A percentile compares a stretch with the other conserved stretches of the same genome.
phyloP scores from a whole-genome alignment of 2,888 invertebrate species.

The Erpobdella octoculata region DNA sequence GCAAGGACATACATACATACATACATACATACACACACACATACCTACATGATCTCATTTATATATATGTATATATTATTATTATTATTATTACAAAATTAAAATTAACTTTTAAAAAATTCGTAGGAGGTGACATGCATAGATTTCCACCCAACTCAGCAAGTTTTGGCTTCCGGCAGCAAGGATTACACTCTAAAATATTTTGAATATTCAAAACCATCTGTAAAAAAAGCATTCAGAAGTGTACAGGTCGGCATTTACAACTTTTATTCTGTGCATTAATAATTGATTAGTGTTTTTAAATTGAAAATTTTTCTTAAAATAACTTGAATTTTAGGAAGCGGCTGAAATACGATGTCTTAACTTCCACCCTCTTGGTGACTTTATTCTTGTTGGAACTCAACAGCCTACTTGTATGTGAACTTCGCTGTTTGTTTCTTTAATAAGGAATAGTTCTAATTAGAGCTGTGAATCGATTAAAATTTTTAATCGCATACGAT shows the following conservation, averaged over 20 bases:
- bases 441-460: no score
- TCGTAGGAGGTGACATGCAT: conserved; percentile 78
- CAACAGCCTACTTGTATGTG: conserved; percentile 65
- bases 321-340: conserved; percentile 61
- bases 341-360: conserved; percentile 81
- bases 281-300: background rate
- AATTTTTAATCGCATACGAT: no score
- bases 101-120: background rate
- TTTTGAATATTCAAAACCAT: conserved; percentile 95
- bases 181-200: conserved; percentile 87
- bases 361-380: conserved; percentile 89
- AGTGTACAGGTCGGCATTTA: conserved; percentile 84
- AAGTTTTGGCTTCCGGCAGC: conserved; percentile 87
- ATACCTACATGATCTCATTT: no score
- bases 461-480: no score
- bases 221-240: conserved; percentile 92
- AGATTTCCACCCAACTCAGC: conserved; percentile 80
- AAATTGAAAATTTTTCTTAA: background rate
- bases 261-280: background rate
- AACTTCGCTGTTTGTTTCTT: no score
- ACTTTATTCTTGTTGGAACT: conserved; percentile 85
- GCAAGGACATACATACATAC: no score
- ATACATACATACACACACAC: no score
- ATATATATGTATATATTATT: no score
- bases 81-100: no score